Evolutionary conservation across 1,140 invertebrate genomes (phyloP).

Genomic region (Caerostris darwini): DNA sequence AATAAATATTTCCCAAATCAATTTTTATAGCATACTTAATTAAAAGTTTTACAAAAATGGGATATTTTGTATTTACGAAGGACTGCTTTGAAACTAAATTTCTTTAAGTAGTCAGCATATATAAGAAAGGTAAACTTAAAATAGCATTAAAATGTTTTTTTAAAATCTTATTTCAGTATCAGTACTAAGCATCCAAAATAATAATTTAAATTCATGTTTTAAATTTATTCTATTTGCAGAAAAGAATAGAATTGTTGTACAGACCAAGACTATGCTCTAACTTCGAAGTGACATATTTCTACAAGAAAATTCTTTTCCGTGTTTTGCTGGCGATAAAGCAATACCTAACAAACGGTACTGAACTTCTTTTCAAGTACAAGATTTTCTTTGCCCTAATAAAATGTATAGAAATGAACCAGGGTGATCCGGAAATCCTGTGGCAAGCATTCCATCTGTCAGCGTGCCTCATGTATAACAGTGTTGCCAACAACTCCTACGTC

Average conservation of each 20-base stretch:
- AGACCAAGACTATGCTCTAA: background rate
- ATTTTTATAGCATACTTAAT: no score
- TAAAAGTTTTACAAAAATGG: no score
- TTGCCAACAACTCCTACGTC: background rate
- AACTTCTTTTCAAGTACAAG: background rate
- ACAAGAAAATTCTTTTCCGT: constrained; percentile 9
- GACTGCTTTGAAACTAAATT: no score
- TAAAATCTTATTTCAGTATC: background rate
- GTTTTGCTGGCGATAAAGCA: background rate
- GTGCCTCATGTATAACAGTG: background rate
- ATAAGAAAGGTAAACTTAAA: no score
- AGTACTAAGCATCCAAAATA: background rate
- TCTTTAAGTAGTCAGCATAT: no score
- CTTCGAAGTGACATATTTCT: background rate
- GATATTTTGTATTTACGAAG: no score
- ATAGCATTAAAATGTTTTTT: no score
- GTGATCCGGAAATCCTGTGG: background rate
- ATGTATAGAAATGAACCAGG: background rate
- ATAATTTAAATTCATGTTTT: background rate
- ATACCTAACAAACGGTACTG: background rate
- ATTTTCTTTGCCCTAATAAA: constrained; percentile 1
- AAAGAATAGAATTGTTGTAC: background rate
- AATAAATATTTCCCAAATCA: no score
- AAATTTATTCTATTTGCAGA: background rate
- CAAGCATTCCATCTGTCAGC: background rate